Evolutionary conservation across 2,113 vertebrate genomes (phyloP).

Genomic region (Indicator indicator): DNA sequence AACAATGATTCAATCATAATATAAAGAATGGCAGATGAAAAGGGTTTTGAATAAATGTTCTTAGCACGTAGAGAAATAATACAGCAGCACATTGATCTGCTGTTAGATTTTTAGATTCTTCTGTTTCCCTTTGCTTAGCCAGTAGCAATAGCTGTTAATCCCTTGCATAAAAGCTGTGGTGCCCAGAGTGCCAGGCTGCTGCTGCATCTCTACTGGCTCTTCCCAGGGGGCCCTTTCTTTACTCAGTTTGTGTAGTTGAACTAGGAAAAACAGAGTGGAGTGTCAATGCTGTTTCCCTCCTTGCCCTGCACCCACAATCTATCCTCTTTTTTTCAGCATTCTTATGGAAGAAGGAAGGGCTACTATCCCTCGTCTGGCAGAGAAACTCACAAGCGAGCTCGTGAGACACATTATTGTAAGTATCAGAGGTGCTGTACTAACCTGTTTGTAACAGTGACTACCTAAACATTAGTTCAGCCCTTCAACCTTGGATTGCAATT

Average conservation of each 20-base stretch:
- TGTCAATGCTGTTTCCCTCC: not conserved
- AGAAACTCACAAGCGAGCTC: conserved; percentile 73
- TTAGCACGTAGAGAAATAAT: not conserved
- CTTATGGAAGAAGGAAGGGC: conserved; percentile 64
- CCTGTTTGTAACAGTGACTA: not conserved
- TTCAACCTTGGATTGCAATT: not conserved
- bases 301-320: not conserved
- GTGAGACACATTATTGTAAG: conserved; percentile 74
- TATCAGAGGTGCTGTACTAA: not conserved
- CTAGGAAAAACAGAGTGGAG: not conserved
- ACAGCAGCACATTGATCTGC: not conserved
- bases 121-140: not conserved
- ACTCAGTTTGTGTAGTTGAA: not conserved
- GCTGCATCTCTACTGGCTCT: not conserved
- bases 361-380: conserved; percentile 68
- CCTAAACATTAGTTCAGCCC: not conserved
- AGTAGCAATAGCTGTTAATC: not conserved
- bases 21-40: not conserved
- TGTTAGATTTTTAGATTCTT: not conserved
- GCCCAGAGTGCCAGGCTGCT: not conserved
- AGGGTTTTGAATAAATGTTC: not conserved
- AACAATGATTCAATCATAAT: not conserved
- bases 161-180: not conserved
- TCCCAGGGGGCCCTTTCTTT: not conserved
- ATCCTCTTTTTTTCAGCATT: not conserved